phyloP scores from a whole-genome alignment of 2,113 vertebrate species.

The Myrmecobius fasciatus region DNA sequence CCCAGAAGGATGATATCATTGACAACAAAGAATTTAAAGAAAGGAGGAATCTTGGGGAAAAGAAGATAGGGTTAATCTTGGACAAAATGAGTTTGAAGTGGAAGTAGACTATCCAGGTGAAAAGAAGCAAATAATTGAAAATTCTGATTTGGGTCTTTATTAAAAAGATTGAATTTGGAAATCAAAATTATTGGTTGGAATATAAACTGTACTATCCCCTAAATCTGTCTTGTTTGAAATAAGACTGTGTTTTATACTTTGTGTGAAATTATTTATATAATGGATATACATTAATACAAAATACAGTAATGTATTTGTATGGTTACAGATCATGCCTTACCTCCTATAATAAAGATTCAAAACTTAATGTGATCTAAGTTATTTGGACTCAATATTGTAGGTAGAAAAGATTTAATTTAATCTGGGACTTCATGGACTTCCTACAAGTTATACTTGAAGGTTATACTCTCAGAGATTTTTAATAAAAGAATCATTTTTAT shows the following conservation, averaged over 20 bases:
- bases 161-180: not conserved
- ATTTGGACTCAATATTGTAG: not conserved
- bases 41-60: not conserved
- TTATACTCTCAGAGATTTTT: not conserved
- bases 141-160: not conserved
- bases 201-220: not conserved
- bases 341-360: not conserved
- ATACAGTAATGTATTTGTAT: not conserved
- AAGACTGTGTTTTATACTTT: not conserved
- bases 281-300: not conserved
- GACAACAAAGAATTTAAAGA: not conserved
- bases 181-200: not conserved
- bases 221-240: not conserved
- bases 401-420: not conserved
- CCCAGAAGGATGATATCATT: not conserved
- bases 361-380: not conserved
- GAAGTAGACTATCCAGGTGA: not conserved
- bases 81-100: not conserved
- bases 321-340: not conserved
- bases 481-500: not conserved
- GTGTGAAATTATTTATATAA: not conserved
- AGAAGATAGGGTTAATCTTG: not conserved
- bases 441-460: not conserved
- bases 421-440: not conserved
- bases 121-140: not conserved